Evolutionary conservation across 2,113 vertebrate genomes (phyloP).

Genomic region (Zosterops hypoxanthus): DNA sequence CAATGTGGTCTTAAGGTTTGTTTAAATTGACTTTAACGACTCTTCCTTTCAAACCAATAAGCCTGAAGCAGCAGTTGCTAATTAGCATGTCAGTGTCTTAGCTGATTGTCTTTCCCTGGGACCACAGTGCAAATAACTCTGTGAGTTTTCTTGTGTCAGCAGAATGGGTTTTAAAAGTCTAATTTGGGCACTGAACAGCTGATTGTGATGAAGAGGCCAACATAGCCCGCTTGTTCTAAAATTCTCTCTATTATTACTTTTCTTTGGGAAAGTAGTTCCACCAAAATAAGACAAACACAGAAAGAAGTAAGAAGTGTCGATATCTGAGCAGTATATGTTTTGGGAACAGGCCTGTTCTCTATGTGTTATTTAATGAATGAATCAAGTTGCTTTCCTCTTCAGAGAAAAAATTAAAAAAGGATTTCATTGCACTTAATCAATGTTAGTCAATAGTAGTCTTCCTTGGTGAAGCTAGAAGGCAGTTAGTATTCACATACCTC

Average conservation of each 20-base stretch:
- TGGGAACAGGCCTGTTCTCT: neutral
- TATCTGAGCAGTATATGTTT: neutral
- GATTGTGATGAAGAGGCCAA: neutral
- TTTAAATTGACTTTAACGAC: neutral
- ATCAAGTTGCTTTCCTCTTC: neutral
- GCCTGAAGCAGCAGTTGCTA: neutral
- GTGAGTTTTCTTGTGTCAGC: neutral
- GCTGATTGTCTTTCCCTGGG: neutral
- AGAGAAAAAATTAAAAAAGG: neutral
- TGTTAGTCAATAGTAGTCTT: constrained; percentile 7
- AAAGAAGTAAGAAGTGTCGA: neutral
- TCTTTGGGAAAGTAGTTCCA: neutral
- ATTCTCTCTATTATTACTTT: neutral
- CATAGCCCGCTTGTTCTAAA: accelerated
- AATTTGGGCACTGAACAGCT: neutral
- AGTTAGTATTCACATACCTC: neutral
- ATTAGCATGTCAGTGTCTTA: neutral
- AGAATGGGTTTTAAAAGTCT: neutral
- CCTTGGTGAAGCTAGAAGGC: neutral
- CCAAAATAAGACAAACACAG: neutral
- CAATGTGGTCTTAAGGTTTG: neutral
- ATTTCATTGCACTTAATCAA: neutral
- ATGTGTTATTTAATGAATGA: neutral
- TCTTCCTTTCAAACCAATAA: neutral
- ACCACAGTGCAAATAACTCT: neutral